These are phyloP conservation scores for Rhynchomys soricoides DNA, from an alignment of 2,113 vertebrate genomes.

Conservation along the genomic window DNA sequence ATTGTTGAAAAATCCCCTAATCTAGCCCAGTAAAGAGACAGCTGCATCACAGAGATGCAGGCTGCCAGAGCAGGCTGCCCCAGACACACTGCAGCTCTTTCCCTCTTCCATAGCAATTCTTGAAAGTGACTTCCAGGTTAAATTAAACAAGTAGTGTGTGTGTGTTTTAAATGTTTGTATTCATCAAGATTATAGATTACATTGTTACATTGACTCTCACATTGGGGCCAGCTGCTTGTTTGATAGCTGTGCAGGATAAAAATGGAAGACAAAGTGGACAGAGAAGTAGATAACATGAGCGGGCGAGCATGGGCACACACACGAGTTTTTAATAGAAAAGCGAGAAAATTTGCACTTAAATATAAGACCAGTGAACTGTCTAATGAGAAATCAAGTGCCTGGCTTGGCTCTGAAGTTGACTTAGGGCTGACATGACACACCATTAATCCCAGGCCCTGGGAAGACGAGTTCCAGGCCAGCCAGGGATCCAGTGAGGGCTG, in stretches of 20 bases:
- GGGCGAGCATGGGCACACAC: too few relatives aligned
- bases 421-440: background rate
- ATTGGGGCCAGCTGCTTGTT: background rate
- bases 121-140: background rate
- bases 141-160: background rate
- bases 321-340: background rate
- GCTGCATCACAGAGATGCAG: background rate
- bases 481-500: background rate
- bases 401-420: too few relatives aligned
- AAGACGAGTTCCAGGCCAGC: background rate
- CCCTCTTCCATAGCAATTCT: background rate
- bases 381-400: background rate
- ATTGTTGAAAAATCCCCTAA: background rate
- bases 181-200: background rate
- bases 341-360: background rate
- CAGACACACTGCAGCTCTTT: background rate
- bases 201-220: background rate
- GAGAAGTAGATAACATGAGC: background rate
- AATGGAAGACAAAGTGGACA: too few relatives aligned
- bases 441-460: background rate
- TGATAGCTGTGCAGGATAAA: background rate
- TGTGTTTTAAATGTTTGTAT: background rate
- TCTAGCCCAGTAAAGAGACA: background rate
- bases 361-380: background rate
- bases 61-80: background rate